Conservation (phyloP, 2,113 vertebrate species). For the Setophaga petechia region DNA sequence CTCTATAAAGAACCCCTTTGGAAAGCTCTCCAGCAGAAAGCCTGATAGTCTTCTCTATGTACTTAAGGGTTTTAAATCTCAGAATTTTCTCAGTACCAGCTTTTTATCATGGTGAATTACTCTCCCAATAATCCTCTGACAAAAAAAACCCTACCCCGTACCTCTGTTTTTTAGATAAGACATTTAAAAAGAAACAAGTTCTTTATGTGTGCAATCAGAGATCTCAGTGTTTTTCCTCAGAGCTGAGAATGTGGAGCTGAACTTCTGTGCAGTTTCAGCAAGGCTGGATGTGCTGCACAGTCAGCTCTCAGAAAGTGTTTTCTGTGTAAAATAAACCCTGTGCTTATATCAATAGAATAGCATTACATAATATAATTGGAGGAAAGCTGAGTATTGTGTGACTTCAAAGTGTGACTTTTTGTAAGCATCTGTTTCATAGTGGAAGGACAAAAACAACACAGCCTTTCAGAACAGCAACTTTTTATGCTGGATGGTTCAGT, state of each 20-base stretch:
- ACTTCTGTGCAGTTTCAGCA: not conserved
- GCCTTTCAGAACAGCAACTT: not conserved
- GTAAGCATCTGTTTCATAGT: not conserved
- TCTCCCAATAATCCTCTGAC: not conserved
- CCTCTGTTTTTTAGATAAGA: not conserved
- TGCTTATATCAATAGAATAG: not conserved
- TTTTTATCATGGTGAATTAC: not conserved
- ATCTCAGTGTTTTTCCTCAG: not conserved
- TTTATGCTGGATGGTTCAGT: not conserved
- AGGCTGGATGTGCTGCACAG: not conserved
- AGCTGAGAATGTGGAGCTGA: not conserved
- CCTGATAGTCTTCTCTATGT: not conserved
- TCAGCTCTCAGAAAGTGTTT: not conserved
- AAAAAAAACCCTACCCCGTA: not conserved
- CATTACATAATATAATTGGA: not conserved
- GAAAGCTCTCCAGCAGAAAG: constrained; percentile 5
- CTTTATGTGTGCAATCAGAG: not conserved
- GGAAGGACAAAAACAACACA: not conserved
- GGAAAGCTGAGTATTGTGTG: not conserved
- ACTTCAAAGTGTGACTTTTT: constrained; percentile 6
- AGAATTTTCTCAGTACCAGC: not conserved
- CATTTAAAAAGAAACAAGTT: not conserved
- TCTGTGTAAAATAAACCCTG: not conserved
- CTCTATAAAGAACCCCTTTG: not conserved
- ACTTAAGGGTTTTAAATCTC: not conserved